Conservation (phyloP, 2,797 vertebrate genomes). For the Melanotaenia maccullochi region DNA sequence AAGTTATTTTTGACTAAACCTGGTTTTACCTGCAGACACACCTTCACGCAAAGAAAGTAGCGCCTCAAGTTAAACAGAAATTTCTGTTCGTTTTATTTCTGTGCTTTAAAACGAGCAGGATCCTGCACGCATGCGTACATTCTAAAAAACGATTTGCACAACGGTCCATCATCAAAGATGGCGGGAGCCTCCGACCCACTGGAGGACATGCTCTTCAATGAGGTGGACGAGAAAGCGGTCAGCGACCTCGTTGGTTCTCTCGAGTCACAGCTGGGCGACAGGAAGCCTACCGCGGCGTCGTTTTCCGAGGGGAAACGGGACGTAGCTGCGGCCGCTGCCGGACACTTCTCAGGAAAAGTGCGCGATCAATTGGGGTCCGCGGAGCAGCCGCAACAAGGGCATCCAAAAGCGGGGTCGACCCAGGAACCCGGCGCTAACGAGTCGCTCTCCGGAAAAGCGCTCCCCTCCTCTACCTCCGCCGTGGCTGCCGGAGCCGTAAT, state of each 20-base stretch:
- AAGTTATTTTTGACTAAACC: no score
- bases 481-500: constrained; percentile 55
- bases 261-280: constrained; percentile 86
- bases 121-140: constrained; percentile 79
- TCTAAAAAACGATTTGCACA: constrained; percentile 82
- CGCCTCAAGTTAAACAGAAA: background rate
- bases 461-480: constrained; percentile 64
- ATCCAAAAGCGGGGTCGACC: constrained; percentile 75
- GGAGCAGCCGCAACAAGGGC: constrained; percentile 82
- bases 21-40: background rate
- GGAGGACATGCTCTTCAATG: constrained; percentile 89
- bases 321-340: constrained; percentile 63
- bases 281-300: constrained; percentile 68
- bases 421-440: constrained; percentile 69
- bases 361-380: constrained; percentile 78
- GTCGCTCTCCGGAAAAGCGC: constrained; percentile 67
- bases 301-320: constrained; percentile 69
- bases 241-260: constrained; percentile 88
- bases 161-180: constrained; percentile 84
- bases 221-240: constrained; percentile 90
- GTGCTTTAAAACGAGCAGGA: constrained; percentile 39
- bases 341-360: constrained; percentile 82
- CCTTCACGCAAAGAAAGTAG: background rate
- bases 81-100: constrained; percentile 54
- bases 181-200: constrained; percentile 85